These are phyloP conservation scores for Heliconius cydno DNA, from an alignment of 2,888 invertebrate genomes.

Conservation along the genomic window DNA sequence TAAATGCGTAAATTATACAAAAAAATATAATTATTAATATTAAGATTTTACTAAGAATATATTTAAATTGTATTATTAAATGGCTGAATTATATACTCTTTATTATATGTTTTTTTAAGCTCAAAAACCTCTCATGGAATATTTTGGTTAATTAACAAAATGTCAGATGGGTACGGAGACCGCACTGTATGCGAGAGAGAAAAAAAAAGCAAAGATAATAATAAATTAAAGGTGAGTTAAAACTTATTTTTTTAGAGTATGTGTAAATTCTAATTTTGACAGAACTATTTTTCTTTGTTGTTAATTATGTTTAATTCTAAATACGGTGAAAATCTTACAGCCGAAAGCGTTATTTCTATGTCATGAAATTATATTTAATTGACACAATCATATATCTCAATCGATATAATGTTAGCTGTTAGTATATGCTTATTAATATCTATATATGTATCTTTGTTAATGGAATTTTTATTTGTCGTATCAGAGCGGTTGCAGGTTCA, in stretches of 20 bases:
- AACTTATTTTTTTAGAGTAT: not conserved
- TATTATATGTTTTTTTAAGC: not conserved
- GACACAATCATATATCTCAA: too few relatives aligned
- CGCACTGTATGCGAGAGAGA: not conserved
- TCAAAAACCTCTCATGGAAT: not conserved
- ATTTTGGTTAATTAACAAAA: conserved; percentile 15
- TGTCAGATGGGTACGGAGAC: conserved; percentile 26
- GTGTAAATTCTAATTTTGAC: not conserved
- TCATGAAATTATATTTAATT: not conserved
- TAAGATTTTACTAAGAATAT: not conserved
- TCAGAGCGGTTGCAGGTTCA: too few relatives aligned
- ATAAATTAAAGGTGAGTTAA: conserved; percentile 12
- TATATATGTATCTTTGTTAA: too few relatives aligned
- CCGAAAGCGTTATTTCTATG: not conserved
- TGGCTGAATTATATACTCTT: not conserved
- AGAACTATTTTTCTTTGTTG: too few relatives aligned
- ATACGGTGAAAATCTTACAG: not conserved
- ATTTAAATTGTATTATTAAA: not conserved
- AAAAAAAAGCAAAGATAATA: not conserved
- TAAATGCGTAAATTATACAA: not conserved
- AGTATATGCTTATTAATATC: not conserved
- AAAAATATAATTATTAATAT: not conserved
- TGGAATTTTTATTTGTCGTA: too few relatives aligned
- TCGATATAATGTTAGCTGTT: too few relatives aligned
- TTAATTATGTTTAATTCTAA: not conserved